These are phyloP conservation scores for Puffinus mauretanicus DNA, from an alignment of 2,113 vertebrate species.

Conservation along the genomic window DNA sequence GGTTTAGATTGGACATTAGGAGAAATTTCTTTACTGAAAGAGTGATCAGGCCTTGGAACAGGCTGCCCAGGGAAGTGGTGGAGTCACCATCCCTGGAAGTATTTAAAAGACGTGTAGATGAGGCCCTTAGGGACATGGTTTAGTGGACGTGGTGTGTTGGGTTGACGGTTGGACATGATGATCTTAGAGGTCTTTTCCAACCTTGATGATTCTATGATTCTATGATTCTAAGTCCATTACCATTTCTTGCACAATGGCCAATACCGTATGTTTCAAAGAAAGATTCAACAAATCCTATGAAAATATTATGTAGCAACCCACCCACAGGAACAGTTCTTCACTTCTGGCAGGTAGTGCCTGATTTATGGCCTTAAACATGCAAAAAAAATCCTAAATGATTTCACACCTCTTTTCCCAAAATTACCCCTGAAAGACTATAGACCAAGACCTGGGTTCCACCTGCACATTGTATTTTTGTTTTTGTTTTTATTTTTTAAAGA, in stretches of 20 bases:
- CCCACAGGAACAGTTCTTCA: not conserved
- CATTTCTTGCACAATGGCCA: not conserved
- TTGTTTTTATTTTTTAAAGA: not conserved
- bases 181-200: too few relatives aligned
- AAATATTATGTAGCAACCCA: not conserved
- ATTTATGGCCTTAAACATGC: not conserved
- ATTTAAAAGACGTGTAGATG: too few relatives aligned
- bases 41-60: too few relatives aligned
- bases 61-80: too few relatives aligned
- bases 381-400: not conserved
- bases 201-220: too few relatives aligned
- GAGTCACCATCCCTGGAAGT: too few relatives aligned
- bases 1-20: too few relatives aligned
- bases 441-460: not conserved
- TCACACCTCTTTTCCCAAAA: not conserved
- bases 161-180: too few relatives aligned
- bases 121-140: too few relatives aligned
- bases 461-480: not conserved
- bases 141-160: too few relatives aligned
- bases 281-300: not conserved
- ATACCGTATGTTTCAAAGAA: not conserved
- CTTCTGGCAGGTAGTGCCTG: not conserved
- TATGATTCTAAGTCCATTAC: too few relatives aligned
- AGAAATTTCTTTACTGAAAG: too few relatives aligned
- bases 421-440: not conserved